Conservation (phyloP, 2,888 invertebrate species). For the Dichetophora obliterata region DNA sequence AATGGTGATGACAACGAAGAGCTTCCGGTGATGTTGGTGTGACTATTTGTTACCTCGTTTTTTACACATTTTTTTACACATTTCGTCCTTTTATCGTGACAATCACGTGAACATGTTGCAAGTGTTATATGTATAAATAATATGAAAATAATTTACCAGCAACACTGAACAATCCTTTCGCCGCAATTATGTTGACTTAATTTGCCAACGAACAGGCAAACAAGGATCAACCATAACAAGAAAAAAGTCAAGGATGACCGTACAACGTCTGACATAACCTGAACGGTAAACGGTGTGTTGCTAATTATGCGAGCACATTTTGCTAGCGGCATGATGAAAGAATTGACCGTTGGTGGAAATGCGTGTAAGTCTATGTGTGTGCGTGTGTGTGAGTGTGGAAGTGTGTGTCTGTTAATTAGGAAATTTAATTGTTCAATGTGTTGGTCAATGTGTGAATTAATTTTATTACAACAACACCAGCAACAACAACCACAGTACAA, state of each 20-base stretch:
- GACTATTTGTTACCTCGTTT: no score
- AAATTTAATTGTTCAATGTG: slow-evolving; percentile 64
- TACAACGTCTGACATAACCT: slow-evolving; percentile 37
- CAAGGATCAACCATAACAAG: slow-evolving; percentile 37
- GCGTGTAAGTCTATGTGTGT: neutral
- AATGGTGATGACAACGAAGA: no score
- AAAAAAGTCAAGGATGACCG: neutral
- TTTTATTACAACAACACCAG: slow-evolving; percentile 8
- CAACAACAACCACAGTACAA: neutral
- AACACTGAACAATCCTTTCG: slow-evolving; percentile 1
- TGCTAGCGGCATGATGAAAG: slow-evolving; percentile 41
- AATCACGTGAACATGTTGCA: slow-evolving; percentile 32
- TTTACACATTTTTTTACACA: no score
- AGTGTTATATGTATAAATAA: neutral
- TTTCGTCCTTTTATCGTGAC: neutral
- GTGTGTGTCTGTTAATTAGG: slow-evolving; percentile 57
- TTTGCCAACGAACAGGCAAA: slow-evolving; percentile 49
- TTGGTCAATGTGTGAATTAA: slow-evolving; percentile 31
- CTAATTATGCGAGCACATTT: slow-evolving; percentile 55
- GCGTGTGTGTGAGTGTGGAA: slow-evolving; percentile 36
- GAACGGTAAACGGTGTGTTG: slow-evolving; percentile 56
- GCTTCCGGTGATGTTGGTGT: no score
- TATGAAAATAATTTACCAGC: slow-evolving; percentile 14
- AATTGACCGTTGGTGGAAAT: neutral
- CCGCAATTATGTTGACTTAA: slow-evolving; percentile 61